Base-by-base conservation (phyloP, 2,888 invertebrate genomes). In the Ectemnius continuus region DNA sequence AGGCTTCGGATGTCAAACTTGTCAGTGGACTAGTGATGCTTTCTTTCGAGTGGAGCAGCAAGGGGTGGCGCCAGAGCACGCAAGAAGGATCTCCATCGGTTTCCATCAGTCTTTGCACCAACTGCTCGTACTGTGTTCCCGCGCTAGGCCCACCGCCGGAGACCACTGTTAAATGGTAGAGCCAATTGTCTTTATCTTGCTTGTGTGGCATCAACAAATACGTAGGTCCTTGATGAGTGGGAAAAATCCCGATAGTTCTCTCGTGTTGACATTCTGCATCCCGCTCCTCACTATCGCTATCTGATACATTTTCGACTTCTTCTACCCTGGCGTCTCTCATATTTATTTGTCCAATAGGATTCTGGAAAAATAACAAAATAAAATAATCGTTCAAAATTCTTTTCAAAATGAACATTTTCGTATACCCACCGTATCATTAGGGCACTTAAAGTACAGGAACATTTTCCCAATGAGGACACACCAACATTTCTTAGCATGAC, bases 401-500 rank as follows among this genome's bases (percentile, higher is more conserved):
- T 6, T 11, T 36, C 0, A 11, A 36, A 36, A 8, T 36, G 36
- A 11, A 36, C 8, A 36, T 36, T 36, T 11, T 36, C 36, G 36
- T 14, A 16, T 46, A 84, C 93, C 93, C 91, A 98, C 98, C 91
- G 95, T 96, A 89, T 99, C 98, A 56, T 96, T 95, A 0, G 97
- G 97, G 14, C 95, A 95, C 91, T 97, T 98, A 93, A 98, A 99
- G 91, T 99, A 98, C 67, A 99, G 94, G 93, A 99, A 97, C 95
- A 98, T 98, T 92, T 98, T 97, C 75, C 98, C 98, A 67, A 98
- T 95, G 20, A 99, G 94, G 61, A 98, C 97, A 91, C 98, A 98
- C 98, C 98, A 99, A 90, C 98, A 98, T 88, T 97, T 96, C 91
- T 97, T 97, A 0, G 98, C 96, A 90, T 98, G 98, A 0, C 99